Conservation (phyloP, 2,113 vertebrate species). For the Euleptes europaea region DNA sequence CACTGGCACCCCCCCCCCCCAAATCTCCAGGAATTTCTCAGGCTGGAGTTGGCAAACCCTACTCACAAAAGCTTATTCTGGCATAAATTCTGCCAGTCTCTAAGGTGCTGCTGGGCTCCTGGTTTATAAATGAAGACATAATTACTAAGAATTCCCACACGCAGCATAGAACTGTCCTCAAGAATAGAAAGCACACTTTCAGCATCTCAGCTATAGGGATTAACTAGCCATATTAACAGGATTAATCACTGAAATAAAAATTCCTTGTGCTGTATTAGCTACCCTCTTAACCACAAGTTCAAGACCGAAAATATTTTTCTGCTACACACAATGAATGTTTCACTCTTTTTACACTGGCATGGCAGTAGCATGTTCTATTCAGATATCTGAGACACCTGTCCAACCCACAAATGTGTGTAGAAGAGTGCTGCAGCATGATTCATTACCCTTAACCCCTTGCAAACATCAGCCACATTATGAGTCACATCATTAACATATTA, state of each 20-base stretch:
- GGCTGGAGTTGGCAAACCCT: too few species aligned
- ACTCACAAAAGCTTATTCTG: too few species aligned
- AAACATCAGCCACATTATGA: neutral
- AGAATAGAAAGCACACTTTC: neutral
- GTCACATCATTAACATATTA: neutral
- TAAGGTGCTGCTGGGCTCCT: too few species aligned
- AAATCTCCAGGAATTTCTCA: too few species aligned
- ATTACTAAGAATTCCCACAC: too few species aligned
- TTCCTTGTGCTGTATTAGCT: neutral
- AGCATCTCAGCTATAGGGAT: too few species aligned
- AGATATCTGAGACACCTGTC: neutral
- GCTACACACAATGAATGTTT: too few species aligned
- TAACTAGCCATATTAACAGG: neutral
- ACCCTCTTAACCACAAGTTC: neutral
- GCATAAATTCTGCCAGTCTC: too few species aligned
- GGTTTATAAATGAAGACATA: too few species aligned
- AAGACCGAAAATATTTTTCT: neutral
- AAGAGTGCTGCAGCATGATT: neutral
- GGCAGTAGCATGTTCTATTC: neutral
- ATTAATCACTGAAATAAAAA: neutral
- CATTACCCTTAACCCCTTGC: neutral
- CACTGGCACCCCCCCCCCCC: too few species aligned
- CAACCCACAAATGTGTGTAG: neutral
- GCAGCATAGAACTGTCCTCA: neutral
- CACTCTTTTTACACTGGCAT: too few species aligned